Percentiles rank a stretch among this genome's conserved stretches.
These are phyloP conservation scores for Lydus trimaculatus DNA, from an alignment of 2,888 invertebrate species.

Conservation along the genomic window DNA sequence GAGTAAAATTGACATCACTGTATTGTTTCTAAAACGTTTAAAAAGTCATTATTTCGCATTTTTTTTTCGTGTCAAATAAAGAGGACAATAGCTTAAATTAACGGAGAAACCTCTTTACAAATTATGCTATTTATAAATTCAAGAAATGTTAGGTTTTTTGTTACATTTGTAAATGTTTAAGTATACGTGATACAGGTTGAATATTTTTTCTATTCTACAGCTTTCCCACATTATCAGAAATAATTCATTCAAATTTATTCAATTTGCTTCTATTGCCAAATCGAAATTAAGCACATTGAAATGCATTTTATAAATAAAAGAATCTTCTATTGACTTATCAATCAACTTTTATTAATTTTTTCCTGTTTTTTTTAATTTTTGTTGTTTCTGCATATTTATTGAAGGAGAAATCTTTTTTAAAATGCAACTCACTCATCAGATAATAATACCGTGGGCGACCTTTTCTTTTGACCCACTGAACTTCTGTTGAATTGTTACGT, in stretches of 20 bases:
- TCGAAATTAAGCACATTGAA: background rate
- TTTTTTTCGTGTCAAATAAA: background rate
- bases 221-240: background rate
- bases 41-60: too few species aligned
- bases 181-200: constrained; percentile 1
- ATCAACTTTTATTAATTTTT: background rate
- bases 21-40: too few species aligned
- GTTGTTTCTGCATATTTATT: background rate
- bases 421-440: constrained; percentile 26
- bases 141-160: background rate
- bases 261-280: background rate
- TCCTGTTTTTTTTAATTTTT: background rate
- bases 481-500: constrained; percentile 23
- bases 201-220: background rate
- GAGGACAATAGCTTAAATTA: background rate
- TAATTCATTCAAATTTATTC: background rate
- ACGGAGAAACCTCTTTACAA: too few species aligned
- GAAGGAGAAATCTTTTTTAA: constrained; percentile 26
- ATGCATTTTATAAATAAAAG: background rate
- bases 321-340: background rate
- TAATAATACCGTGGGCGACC: constrained; percentile 18
- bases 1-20: too few species aligned
- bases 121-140: background rate
- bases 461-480: constrained; percentile 27
- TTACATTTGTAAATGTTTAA: background rate